Conservation (phyloP, 2,888 invertebrate genomes). For the Eupithecia insigniata region DNA sequence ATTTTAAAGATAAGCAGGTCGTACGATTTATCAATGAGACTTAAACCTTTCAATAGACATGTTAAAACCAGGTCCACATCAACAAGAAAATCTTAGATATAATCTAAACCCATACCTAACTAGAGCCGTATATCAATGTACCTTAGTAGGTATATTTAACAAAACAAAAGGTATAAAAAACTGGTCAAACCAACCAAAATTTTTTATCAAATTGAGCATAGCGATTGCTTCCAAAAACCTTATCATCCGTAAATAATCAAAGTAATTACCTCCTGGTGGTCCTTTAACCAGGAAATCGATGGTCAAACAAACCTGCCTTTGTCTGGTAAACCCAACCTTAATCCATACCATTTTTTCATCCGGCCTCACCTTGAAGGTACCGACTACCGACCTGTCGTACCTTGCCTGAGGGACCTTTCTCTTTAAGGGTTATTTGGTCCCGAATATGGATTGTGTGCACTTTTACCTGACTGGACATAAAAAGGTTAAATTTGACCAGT, state of each 20-base stretch:
- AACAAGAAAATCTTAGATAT: not conserved
- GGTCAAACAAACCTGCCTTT: constrained; percentile 51
- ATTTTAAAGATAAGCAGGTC: not conserved
- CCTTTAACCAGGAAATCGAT: constrained; percentile 45
- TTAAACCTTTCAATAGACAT: not conserved
- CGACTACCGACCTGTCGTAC: constrained; percentile 40
- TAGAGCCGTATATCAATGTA: not conserved
- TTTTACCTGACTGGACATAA: constrained; percentile 35
- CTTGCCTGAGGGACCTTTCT: constrained; percentile 35
- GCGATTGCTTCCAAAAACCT: not conserved
- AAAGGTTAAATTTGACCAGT: constrained; percentile 20
- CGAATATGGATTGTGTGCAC: constrained; percentile 27
- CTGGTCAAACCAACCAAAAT: not conserved
- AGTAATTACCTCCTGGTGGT: constrained; percentile 47
- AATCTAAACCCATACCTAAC: not conserved
- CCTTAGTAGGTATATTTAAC: not conserved
- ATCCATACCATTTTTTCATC: constrained; percentile 41
- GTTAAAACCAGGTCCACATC: too few species aligned
- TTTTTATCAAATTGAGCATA: not conserved
- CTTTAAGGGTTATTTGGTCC: constrained; percentile 33
- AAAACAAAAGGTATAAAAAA: not conserved
- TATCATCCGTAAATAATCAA: constrained; percentile 34
- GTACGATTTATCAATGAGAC: not conserved
- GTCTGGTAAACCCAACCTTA: constrained; percentile 49
- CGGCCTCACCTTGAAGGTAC: constrained; percentile 31